These are phyloP conservation scores for Pristionchus japonicus DNA, from an alignment of 2,888 invertebrate genomes.

Conservation along the genomic window DNA sequence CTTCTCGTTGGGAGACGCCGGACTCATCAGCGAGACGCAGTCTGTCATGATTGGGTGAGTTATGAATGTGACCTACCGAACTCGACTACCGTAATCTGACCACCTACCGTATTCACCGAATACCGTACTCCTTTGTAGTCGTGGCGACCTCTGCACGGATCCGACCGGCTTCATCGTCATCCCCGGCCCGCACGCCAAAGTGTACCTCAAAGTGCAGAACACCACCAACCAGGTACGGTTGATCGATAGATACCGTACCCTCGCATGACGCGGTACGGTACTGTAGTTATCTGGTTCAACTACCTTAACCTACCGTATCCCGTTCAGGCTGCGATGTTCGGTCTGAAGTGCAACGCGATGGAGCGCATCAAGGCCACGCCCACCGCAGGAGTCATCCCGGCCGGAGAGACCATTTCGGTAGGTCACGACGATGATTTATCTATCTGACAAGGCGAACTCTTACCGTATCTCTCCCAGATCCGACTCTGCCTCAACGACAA, in stretches of 20 bases:
- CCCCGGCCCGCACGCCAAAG: neutral
- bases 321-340: conserved; percentile 34
- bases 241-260: too few species aligned
- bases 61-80: neutral
- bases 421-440: neutral
- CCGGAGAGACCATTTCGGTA: neutral
- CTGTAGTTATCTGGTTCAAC: neutral
- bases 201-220: neutral
- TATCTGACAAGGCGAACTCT: neutral
- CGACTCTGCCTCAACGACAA: conserved; percentile 7
- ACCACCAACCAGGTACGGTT: neutral
- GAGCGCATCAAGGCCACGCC: conserved; percentile 41
- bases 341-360: conserved; percentile 36
- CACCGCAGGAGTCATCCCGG: conserved; percentile 22
- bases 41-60: neutral
- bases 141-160: conserved; percentile 1
- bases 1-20: neutral
- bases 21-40: conserved; percentile 12
- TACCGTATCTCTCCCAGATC: neutral
- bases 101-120: too few species aligned
- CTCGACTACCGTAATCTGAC: too few species aligned
- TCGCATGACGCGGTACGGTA: too few species aligned
- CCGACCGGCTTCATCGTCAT: conserved; percentile 31
- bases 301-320: neutral
- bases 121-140: neutral